Evolutionary conservation across 2,888 invertebrate species (phyloP).

Genomic region (Hydroisotoma schaefferi): DNA sequence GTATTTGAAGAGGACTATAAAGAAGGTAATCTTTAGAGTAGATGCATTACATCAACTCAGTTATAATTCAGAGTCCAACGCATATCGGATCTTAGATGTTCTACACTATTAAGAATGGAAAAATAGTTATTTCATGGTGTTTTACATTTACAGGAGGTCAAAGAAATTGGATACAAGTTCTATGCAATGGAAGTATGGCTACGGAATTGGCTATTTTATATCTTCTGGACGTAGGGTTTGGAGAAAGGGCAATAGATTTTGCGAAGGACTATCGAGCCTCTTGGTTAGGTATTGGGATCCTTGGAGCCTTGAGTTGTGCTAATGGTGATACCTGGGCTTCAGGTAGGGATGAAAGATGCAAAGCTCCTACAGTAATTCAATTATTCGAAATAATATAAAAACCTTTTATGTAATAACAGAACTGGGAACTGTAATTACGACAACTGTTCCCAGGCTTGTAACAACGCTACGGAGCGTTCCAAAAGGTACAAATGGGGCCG

Average conservation of each 20-base stretch:
- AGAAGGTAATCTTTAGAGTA: conserved; percentile 65
- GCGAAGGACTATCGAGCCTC: conserved; percentile 69
- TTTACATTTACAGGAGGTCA: conserved; percentile 63
- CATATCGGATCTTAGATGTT: too few species aligned
- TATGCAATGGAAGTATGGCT: conserved; percentile 87
- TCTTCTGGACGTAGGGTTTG: conserved; percentile 72
- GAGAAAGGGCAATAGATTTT: conserved; percentile 76
- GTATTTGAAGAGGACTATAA: conserved; percentile 73
- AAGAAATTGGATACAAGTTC: conserved; percentile 82
- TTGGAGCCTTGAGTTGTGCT: conserved; percentile 73
- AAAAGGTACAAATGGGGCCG: conserved; percentile 80
- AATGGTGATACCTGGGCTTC: conserved; percentile 91
- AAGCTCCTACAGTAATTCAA: not conserved
- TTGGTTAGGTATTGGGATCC: conserved; percentile 74
- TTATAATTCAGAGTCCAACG: too few species aligned
- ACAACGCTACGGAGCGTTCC: conserved; percentile 72
- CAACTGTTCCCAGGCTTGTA: conserved; percentile 66
- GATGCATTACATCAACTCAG: too few species aligned
- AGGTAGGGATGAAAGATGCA: not conserved
- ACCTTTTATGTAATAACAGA: conserved; percentile 54
- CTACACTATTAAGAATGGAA: not conserved
- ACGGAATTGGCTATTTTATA: conserved; percentile 69
- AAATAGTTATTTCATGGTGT: not conserved
- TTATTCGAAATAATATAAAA: not conserved
- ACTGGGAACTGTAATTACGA: conserved; percentile 69